A percentile compares a stretch with the other conserved stretches of the same genome.
Conservation (phyloP, 2,113 vertebrate species). For the Lethenteron reissneri region DNA sequence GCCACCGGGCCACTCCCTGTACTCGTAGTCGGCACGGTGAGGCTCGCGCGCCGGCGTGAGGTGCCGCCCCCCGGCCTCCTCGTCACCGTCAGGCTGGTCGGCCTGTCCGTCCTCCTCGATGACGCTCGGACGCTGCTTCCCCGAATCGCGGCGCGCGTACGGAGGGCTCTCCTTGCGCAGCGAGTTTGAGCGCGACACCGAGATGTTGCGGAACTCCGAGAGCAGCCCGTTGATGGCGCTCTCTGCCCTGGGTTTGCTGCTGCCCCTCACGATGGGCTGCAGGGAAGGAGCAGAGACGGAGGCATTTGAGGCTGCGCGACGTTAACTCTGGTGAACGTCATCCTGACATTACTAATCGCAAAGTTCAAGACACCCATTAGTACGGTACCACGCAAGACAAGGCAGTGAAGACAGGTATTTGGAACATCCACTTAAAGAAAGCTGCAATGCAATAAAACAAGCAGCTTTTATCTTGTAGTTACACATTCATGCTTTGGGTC, state of each 20-base stretch:
- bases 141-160: conserved; percentile 26
- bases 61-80: too few species aligned
- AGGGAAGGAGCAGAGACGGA: conserved; percentile 14
- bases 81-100: too few species aligned
- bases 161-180: conserved; percentile 83
- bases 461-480: too few species aligned
- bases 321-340: background rate
- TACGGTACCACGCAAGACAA: background rate
- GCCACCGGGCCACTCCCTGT: too few species aligned
- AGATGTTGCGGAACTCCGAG: conserved; percentile 93
- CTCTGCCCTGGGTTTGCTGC: conserved; percentile 56
- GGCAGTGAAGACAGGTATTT: too few species aligned
- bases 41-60: too few species aligned
- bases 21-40: too few species aligned
- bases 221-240: conserved; percentile 80
- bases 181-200: conserved; percentile 87
- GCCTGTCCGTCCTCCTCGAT: too few species aligned
- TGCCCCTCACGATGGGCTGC: conserved; percentile 87
- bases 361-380: background rate
- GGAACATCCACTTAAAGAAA: background rate
- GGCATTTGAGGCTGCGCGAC: background rate
- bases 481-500: too few species aligned
- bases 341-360: background rate
- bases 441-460: background rate
- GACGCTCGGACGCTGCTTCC: too few species aligned